Evolutionary conservation across 2,888 invertebrate species (phyloP).

Genomic region (Amorpha juglandis): DNA sequence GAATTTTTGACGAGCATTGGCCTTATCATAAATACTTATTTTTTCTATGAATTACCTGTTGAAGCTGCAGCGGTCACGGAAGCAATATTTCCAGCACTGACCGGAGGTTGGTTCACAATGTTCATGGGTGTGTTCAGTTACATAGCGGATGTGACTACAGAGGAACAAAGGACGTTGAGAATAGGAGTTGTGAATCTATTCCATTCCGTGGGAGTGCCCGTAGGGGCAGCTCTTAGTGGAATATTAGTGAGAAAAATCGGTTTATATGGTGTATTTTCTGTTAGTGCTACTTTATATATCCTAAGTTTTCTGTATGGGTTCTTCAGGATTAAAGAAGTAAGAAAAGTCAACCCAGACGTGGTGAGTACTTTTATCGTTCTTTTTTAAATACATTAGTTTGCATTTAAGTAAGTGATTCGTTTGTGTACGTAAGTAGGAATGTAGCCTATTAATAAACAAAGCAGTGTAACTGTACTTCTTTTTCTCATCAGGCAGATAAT

Average conservation of each 20-base stretch:
- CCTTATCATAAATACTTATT: conserved; percentile 90
- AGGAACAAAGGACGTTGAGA: conserved; percentile 91
- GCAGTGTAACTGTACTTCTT: not conserved
- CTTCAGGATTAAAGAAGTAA: conserved; percentile 88
- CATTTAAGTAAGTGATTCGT: not conserved
- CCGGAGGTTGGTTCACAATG: conserved; percentile 95
- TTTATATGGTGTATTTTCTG: conserved; percentile 92
- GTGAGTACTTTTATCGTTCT: conserved; percentile 53
- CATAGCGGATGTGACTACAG: conserved; percentile 93
- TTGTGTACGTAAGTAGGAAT: not conserved
- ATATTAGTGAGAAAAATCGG: conserved; percentile 90
- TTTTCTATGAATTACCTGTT: conserved; percentile 91
- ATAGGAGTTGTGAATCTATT: conserved; percentile 95
- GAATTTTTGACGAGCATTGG: conserved; percentile 92
- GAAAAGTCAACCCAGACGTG: conserved; percentile 60
- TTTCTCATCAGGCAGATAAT: not conserved
- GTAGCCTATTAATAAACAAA: not conserved
- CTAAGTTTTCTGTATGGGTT: conserved; percentile 90
- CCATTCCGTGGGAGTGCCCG: conserved; percentile 93
- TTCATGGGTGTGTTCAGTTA: conserved; percentile 96
- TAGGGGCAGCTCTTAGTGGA: conserved; percentile 95
- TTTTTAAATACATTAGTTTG: not conserved
- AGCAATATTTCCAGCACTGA: conserved; percentile 91
- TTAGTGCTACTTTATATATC: conserved; percentile 89
- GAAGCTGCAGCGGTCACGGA: conserved; percentile 92